Base-by-base conservation (phyloP, 2,113 vertebrate species). In the Saimiri boliviensis region DNA sequence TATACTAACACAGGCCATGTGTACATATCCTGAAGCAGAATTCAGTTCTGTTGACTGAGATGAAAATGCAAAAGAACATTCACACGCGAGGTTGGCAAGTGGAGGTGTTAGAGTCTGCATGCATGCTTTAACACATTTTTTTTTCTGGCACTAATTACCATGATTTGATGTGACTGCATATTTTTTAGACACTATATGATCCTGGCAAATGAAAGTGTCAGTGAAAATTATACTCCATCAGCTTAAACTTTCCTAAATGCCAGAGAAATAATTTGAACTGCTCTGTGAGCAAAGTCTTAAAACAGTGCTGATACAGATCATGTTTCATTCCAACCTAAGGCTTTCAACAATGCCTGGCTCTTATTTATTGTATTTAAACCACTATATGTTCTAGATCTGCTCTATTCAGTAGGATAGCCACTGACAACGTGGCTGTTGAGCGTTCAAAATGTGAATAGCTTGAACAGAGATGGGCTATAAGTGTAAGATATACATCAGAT, bases 141-240 rank as follows among this genome's bases (percentile, higher is more conserved):
- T 80, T 83, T 83, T n/a, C 66, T 84, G 70, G 83, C 85, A 88
- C 54, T 95, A 96, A 91, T 93, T 91, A 95, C 47, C 52, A 76
- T 66, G 52, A 94, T 84, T 91, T 97, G 94, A 97, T 92, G 94
- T 47, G 60, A 93, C 45, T 88, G 20, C 8, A 52, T 52, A 74
- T 71, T 86, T 97, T 96, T 96, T n/a, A 89, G 88, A 91, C 14
- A 93, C 73, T 70, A 74, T 95, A 94, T 79, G 94, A 96, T 96
- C 68, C 88, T 93, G 86, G 73, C 52, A 95, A 97, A 96, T 0
- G 0, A 60, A 94, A 83, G 76, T 94, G 92, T 96, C 94, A 81
- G 37, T 90, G 96, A 93, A 90, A 87, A 94, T 95, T 94, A 95
- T 21, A 95, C 35, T 91, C 54, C 37, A 88, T 95, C 54, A 94